phyloP scores from a whole-genome alignment of 2,888 invertebrate species.

The Drosophila greeni region DNA sequence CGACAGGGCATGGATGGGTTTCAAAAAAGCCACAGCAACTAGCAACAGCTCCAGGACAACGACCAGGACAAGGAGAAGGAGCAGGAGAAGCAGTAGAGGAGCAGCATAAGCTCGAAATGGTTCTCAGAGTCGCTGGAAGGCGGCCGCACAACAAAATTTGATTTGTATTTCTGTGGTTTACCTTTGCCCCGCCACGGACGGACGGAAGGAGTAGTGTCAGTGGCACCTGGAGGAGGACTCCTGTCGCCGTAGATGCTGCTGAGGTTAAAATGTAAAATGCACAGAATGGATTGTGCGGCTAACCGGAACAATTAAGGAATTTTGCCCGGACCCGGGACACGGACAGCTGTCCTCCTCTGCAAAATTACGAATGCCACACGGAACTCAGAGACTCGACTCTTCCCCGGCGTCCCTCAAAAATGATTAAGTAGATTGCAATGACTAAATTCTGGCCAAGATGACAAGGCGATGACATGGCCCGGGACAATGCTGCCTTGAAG shows the following conservation, averaged over 20 bases:
- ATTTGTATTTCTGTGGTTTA: conserved; percentile 77
- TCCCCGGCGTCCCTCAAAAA: conserved; percentile 45
- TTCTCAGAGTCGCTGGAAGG: conserved; percentile 5
- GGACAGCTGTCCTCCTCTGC: conserved; percentile 32
- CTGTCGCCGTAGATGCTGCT: conserved; percentile 65
- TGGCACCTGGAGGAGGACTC: conserved; percentile 63
- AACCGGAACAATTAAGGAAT: conserved; percentile 78
- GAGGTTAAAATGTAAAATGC: conserved; percentile 75
- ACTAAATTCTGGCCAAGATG: conserved; percentile 64
- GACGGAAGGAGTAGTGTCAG: conserved; percentile 63
- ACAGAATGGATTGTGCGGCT: conserved; percentile 78
- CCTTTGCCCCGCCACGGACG: conserved; percentile 60
- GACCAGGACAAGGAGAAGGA: conserved; percentile 8
- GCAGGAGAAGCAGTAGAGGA: background rate
- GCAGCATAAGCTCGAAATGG: background rate
- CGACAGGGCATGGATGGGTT: conserved; percentile 2
- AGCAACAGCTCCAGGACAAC: conserved; percentile 30
- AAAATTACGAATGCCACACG: conserved; percentile 64
- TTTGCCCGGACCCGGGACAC: conserved; percentile 57
- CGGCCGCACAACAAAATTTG: conserved; percentile 76
- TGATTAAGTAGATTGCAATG: conserved; percentile 74
- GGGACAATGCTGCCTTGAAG: conserved; percentile 17
- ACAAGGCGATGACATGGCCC: conserved; percentile 43
- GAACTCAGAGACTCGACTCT: conserved; percentile 6
- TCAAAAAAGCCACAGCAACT: conserved; percentile 26